A percentile compares a stretch with the other conserved stretches of the same genome.
Evolutionary conservation across 2,888 invertebrate species (phyloP).

Genomic region (Leptinotarsa peninsularis): DNA sequence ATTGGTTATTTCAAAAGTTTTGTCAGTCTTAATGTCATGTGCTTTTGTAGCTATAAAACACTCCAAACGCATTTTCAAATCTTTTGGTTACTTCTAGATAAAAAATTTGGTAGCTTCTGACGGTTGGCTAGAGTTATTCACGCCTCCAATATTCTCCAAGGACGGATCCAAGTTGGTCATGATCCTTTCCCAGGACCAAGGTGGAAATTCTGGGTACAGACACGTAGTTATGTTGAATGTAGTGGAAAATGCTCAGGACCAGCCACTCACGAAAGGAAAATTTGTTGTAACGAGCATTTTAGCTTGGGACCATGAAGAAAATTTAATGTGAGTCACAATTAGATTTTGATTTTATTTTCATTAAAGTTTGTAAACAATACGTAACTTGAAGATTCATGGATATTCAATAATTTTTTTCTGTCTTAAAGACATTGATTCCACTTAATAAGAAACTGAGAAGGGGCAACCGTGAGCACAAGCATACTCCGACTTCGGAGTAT

Average conservation of each 20-base stretch:
- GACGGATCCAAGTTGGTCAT: slow-evolving; percentile 78
- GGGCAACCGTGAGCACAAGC: too few relatives aligned
- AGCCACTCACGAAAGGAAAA: slow-evolving; percentile 72
- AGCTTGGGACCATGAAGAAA: slow-evolving; percentile 74
- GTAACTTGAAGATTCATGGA: too few relatives aligned
- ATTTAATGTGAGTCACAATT: slow-evolving; percentile 73
- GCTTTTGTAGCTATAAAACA: not conserved
- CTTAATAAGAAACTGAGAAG: too few relatives aligned
- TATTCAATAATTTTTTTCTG: too few relatives aligned
- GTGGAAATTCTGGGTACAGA: slow-evolving; percentile 70
- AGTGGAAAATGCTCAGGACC: slow-evolving; percentile 60
- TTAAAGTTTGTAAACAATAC: too few relatives aligned
- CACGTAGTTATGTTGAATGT: slow-evolving; percentile 73
- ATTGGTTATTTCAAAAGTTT: too few relatives aligned
- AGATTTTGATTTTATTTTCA: not conserved
- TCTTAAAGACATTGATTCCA: too few relatives aligned
- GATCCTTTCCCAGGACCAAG: slow-evolving; percentile 79
- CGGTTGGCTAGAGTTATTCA: slow-evolving; percentile 86
- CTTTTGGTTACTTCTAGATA: slow-evolving; percentile 65
- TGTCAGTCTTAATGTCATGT: too few relatives aligned
- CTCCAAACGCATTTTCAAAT: too few relatives aligned
- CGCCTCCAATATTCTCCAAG: slow-evolving; percentile 76
- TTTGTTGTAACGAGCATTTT: slow-evolving; percentile 81
- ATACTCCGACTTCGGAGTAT: too few relatives aligned
- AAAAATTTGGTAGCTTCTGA: slow-evolving; percentile 65